A percentile compares a stretch with the other conserved stretches of the same genome.
Evolutionary conservation across 2,888 invertebrate genomes (phyloP).

Genomic region (Disparrhopalites patrizii): DNA sequence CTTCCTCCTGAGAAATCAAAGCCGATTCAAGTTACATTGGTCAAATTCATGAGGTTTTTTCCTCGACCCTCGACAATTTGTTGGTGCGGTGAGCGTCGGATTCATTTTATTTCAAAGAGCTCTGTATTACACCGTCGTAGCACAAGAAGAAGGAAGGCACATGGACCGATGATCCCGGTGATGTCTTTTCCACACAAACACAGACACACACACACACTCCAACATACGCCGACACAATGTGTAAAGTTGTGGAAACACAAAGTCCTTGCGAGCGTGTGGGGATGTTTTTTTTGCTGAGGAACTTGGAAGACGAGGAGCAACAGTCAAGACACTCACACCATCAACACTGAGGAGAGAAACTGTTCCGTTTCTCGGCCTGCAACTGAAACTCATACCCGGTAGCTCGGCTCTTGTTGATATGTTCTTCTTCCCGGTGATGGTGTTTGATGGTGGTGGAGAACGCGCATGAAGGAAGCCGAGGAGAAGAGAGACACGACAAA

Average conservation of each 20-base stretch:
- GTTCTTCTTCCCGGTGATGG: neutral
- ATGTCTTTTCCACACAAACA: neutral
- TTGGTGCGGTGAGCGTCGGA: neutral
- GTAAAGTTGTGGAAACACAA: neutral
- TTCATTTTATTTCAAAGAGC: neutral
- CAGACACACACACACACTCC: no score
- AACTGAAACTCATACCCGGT: constrained; percentile 1
- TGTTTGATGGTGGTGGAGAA: constrained; percentile 8
- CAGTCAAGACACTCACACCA: constrained; percentile 2
- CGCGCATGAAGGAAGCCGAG: constrained; percentile 18
- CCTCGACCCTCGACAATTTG: neutral
- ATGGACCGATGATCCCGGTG: neutral
- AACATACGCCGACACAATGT: neutral
- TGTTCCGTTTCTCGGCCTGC: constrained; percentile 12
- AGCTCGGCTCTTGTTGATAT: neutral
- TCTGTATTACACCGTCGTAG: neutral
- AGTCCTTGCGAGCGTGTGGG: neutral
- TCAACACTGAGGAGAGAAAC: constrained; percentile 8
- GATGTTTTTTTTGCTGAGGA: neutral
- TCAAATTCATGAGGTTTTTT: neutral
- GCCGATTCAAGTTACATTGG: neutral
- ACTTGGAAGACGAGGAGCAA: neutral
- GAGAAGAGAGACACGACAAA: constrained; percentile 1
- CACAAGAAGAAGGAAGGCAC: neutral
- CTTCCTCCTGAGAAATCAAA: neutral